Conservation (phyloP, 23 tunicate species). For the Clavelina lepadiformis region DNA sequence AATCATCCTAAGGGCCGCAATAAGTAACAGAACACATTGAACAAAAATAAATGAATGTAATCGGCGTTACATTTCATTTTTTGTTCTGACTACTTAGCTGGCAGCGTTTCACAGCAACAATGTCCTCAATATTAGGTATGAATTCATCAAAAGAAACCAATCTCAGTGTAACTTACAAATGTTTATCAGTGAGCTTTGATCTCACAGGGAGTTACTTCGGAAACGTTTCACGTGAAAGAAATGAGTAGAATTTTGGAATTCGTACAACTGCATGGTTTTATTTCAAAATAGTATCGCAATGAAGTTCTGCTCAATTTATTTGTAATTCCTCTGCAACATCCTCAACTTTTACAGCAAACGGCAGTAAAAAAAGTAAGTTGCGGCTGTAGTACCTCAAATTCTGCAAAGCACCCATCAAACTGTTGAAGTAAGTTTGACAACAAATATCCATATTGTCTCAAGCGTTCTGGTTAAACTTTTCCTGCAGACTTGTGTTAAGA, state of each 20-base stretch:
- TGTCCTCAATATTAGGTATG: slow-evolving; percentile 23
- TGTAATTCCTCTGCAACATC: slow-evolving; percentile 31
- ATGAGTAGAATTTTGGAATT: slow-evolving; percentile 23
- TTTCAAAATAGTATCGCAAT: no score
- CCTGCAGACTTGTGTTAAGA: slow-evolving; percentile 13
- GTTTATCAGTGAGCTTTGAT: slow-evolving; percentile 38
- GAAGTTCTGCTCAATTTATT: slow-evolving; percentile 21
- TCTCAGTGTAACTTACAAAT: slow-evolving; percentile 25
- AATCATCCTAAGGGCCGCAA: no score
- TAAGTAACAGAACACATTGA: no score
- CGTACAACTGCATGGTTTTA: slow-evolving; percentile 21
- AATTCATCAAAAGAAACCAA: slow-evolving; percentile 26
- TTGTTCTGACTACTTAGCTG: slow-evolving; percentile 18
- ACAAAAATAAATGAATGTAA: no score
- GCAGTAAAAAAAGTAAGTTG: no score
- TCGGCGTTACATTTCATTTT: background rate
- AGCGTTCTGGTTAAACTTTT: slow-evolving; percentile 1
- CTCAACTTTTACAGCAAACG: slow-evolving; percentile 36
- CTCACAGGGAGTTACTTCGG: slow-evolving; percentile 1
- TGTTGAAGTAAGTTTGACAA: slow-evolving; percentile 31
- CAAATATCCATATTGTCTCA: slow-evolving; percentile 19
- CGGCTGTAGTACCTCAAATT: slow-evolving; percentile 13
- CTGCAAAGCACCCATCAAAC: slow-evolving; percentile 20
- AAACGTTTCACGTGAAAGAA: slow-evolving; percentile 30
- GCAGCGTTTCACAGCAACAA: slow-evolving; percentile 22